phyloP scores from a whole-genome alignment of 92 coral and sea anemone genomes.

The Paragorgia papillata region DNA sequence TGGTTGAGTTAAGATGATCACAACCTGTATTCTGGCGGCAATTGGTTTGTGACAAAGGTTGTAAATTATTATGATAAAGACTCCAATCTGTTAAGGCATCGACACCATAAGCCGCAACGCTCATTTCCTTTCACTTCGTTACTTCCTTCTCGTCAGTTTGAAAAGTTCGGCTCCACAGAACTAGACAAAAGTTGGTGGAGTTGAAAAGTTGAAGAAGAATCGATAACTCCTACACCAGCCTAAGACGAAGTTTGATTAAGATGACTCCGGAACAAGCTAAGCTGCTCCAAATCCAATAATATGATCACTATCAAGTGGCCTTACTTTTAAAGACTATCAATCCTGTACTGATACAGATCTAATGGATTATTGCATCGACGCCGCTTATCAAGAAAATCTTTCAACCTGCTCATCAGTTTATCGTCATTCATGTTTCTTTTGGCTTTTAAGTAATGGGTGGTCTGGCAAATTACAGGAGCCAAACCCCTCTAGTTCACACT shows the following conservation, averaged over 20 bases:
- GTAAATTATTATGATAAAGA: background rate
- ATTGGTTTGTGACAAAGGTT: background rate
- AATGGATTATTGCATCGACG: slow-evolving; percentile 44
- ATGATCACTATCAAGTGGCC: background rate
- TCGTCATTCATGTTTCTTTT: slow-evolving; percentile 21
- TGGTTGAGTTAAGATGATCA: background rate
- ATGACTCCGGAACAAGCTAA: background rate
- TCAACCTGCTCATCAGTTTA: slow-evolving; percentile 25
- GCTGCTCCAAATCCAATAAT: slow-evolving; percentile 19
- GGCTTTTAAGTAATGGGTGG: slow-evolving; percentile 47
- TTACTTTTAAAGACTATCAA: slow-evolving; percentile 7
- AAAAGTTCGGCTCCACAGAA: no score
- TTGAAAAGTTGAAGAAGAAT: no score
- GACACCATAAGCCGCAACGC: background rate
- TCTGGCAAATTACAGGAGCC: slow-evolving; percentile 8
- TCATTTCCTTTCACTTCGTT: slow-evolving; percentile 4
- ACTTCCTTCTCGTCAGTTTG: no score
- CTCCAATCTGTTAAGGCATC: slow-evolving; percentile 29
- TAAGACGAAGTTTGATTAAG: background rate
- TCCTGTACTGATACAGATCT: slow-evolving; percentile 44
- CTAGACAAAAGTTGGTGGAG: no score
- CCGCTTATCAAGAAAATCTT: slow-evolving; percentile 41
- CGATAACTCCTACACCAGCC: no score
- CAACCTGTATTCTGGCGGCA: slow-evolving; percentile 1
- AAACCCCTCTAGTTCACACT: no score